Evolutionary conservation across 2,113 vertebrate species (phyloP), one percentile per base, ranked within the genome.

Genomic region (Ranitomeya variabilis): DNA sequence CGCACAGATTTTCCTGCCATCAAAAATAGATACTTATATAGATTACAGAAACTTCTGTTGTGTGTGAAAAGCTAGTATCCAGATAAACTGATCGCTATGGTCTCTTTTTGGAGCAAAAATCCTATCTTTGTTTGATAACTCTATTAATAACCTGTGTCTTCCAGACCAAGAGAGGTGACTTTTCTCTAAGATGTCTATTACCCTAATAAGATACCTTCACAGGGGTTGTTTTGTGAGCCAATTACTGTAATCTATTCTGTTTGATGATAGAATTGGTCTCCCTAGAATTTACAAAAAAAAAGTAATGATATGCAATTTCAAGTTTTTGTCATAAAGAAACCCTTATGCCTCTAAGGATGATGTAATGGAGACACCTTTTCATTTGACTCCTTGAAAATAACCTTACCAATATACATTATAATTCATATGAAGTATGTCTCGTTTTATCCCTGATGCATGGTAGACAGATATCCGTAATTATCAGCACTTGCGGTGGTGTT

Each of bases 381-480:
- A 67, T 23, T 87, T 80, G 37, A 52, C 77, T 87, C 76, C 86
- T 82, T 87, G 81, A 84, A 84, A 54, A 78, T 78, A 89, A 89
- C 81, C 80, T 88, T 57, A 69, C 69, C 21, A 66, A 89, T 84
- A 26, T 89, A 26, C 21, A 67, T 15, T 89, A 69, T 85, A 69
- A 83, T 76, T 88, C 69, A 88, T 76, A 45, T n/a, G 11, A 52
- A 84, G 71, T 66, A n/a, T 51, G 55, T 60, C 79, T 81, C 74
- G 59, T 66, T 84, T 84, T 13, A 89, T 84, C 60, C 23, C 62
- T 69, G 73, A 89, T 85, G 37, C 82, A 89, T 31, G 74, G 73
- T 85, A 89, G 87, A 89, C 62, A 8, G 73, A 89, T 89, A 85
- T 79, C 52, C 57, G 64, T 69, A 89, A 85, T 89, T 89, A 89